Evolutionary conservation across 2,797 vertebrate species (phyloP), one percentile per base, ranked within the genome.

Genomic region (Acanthurus lineatus): DNA sequence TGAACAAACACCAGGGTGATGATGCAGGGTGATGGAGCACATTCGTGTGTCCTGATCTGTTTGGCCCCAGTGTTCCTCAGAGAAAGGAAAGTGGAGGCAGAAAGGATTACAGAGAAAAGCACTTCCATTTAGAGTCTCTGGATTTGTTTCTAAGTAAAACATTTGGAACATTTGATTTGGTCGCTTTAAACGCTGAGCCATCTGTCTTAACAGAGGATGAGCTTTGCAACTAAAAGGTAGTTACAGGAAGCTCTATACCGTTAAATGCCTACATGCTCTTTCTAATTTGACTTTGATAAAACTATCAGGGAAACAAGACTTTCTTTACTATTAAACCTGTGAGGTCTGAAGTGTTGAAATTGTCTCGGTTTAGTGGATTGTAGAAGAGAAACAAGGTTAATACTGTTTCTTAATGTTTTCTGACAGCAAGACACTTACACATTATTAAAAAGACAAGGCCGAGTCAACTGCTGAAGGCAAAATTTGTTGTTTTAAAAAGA

Each of bases 121-220:
- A 38, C 58, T 66, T 51, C 5, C 9, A 32, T 61, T 67, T 48
- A 58, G 22, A 58, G 51, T 49, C 25, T 54, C 47, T 79, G 66
- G 76, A 73, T 86, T 76, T 51, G 58, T 74, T 57, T 77, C 48
- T 8, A 22, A 44, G 56, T 54, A 16, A 74, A 84, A 67, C 8
- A 48, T 62, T 53, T 45, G 17, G 40, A 64, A 66, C 40, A 25
- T 57, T 72, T 70, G 16, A 63, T 28, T 81, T 38, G 25, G 45
- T 62, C 60, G 20, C 45, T 76, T 74, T 40, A 32, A 74, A 70
- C 52, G 72, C 12, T 64, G 47, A 49, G 59, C 73, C 73, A 59
- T 87, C 81, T 78, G 69, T 73, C 64, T 53, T 40, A 38, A 64
- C 1, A 0, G 28, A 3, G 78, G 54, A 62, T 78, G 51, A 19